These are phyloP conservation scores for Rhimphoctona megacephalus DNA, from an alignment of 2,888 invertebrate genomes.

Conservation along the genomic window DNA sequence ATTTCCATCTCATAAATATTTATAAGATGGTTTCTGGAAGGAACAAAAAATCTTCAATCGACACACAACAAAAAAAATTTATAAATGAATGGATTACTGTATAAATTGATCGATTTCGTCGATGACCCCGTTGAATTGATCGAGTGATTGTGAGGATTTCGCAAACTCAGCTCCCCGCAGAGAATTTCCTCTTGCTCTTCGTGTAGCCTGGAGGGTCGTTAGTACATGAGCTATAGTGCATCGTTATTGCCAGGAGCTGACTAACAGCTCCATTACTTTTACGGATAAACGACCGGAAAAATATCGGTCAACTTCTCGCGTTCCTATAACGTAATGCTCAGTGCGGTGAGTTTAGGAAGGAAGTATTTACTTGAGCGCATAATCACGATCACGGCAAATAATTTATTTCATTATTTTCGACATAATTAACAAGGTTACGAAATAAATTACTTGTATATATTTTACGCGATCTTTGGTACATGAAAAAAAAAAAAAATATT, in stretches of 20 bases:
- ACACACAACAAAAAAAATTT: background rate
- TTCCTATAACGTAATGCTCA: constrained; percentile 42
- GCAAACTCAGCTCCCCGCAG: constrained; percentile 61
- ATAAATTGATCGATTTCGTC: constrained; percentile 33
- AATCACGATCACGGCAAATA: background rate
- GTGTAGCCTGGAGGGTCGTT: constrained; percentile 55
- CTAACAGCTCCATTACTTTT: constrained; percentile 64
- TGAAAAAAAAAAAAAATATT: background rate
- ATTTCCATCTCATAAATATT: background rate
- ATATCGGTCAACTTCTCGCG: constrained; percentile 34
- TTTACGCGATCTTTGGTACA: background rate
- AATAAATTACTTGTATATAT: background rate
- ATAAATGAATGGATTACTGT: background rate
- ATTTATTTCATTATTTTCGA: background rate
- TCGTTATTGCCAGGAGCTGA: constrained; percentile 45
- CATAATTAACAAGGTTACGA: background rate
- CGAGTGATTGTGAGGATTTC: constrained; percentile 60
- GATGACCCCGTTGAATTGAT: constrained; percentile 48
- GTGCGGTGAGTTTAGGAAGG: constrained; percentile 3
- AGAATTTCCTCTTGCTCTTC: constrained; percentile 52
- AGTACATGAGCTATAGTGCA: constrained; percentile 48
- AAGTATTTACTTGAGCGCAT: constrained; percentile 30
- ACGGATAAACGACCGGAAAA: constrained; percentile 36
- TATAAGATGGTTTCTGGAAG: background rate
- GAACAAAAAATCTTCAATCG: background rate